Evolutionary conservation across 1,140 invertebrate genomes (phyloP), one percentile per base, ranked within the genome.

Genomic region (Procambarus clarkii): DNA sequence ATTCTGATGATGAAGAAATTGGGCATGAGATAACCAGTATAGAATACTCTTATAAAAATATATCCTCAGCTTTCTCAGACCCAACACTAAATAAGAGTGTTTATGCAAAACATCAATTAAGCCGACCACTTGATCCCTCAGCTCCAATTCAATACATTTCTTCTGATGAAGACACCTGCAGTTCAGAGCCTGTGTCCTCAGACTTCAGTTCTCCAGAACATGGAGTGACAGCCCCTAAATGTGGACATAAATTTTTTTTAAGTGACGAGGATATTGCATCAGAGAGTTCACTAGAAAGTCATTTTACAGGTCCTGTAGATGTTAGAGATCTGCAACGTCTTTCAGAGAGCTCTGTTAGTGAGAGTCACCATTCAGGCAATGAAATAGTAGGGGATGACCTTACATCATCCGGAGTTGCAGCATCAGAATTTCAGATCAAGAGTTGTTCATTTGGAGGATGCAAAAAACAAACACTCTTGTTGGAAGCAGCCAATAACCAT

Each of bases 51-150:
- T 91, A 82, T 50, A 91, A 91, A 18, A 69, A 13, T 1, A 54
- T 87, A 9, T 91, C 90, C 21, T n/a, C 84, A 58, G 79, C 90
- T 48, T 80, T 82, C 44, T 91, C 90, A 34, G 90, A 91, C 46
- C 90, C 90, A 21, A 91, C 90, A 44, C 48, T 91, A 7, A 91
- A 91, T 54, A 91, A 85, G 46, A 91, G 90, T 69, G 45, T 86
- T 58, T 91, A 76, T 91, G 90, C 90, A 8, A 79, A 58, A 60
- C 44, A 18, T 54, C 60, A 85, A 34, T 54, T 64, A 24, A 69
- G 44, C 5, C 64, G 15, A n/a, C 24, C 78, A 24, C 18, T 11
- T 7, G 76, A 18, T 50, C 44, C 84, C 18, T 84, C 50, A 13
- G 78, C 76, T 24, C 90, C 84, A 45, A 82, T 91, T n/a, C 84